Conservation (phyloP, 1,140 invertebrate species). For the Camponotus vicinus region DNA sequence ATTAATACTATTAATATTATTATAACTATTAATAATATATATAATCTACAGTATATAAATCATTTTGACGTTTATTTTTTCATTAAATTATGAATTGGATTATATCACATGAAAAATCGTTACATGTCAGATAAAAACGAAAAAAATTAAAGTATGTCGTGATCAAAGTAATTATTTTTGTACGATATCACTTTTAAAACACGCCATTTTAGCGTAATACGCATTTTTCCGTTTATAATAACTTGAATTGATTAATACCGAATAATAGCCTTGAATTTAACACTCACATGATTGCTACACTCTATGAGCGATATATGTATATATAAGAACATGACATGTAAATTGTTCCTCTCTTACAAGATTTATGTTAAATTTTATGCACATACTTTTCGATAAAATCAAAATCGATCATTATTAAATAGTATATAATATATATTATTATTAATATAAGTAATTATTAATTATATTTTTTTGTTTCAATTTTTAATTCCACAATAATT, state of each 20-base stretch:
- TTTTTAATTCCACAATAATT: too few relatives aligned
- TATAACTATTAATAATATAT: too few relatives aligned
- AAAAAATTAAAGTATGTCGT: background rate
- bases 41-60: background rate
- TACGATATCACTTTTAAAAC: background rate
- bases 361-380: background rate
- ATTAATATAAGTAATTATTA: background rate
- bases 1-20: too few relatives aligned
- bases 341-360: background rate
- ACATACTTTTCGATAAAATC: background rate
- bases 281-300: background rate
- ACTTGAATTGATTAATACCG: background rate
- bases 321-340: background rate
- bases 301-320: background rate
- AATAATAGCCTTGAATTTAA: background rate
- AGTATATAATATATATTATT: background rate
- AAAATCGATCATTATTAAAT: background rate
- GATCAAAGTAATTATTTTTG: constrained; percentile 6
- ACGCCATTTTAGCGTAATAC: background rate
- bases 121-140: constrained; percentile 25
- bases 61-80: constrained; percentile 36
- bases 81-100: background rate
- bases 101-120: constrained; percentile 8
- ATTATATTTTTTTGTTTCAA: background rate
- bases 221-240: constrained; percentile 1